Evolutionary conservation across 2,888 invertebrate genomes (phyloP).

Genomic region (Drosophila diplacantha): DNA sequence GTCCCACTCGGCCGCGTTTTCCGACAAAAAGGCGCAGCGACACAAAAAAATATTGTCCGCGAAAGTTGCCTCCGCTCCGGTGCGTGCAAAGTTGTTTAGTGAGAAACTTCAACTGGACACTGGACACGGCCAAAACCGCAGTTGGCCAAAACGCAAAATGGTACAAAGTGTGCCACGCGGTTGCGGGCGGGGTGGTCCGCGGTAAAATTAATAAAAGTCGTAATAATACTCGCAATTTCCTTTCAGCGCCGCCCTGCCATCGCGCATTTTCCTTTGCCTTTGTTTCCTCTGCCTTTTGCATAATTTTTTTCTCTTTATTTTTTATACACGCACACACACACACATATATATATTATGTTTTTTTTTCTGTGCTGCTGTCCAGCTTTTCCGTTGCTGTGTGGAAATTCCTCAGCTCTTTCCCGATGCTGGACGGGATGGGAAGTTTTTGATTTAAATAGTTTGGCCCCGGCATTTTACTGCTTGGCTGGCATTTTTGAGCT

Average conservation of each 20-base stretch:
- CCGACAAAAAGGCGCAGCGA: conserved; percentile 3
- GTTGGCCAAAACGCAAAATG: conserved; percentile 28
- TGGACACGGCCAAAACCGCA: conserved; percentile 53
- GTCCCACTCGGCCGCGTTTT: conserved; percentile 34
- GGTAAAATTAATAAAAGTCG: conserved; percentile 68
- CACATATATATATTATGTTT: conserved; percentile 1
- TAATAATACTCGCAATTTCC: conserved; percentile 74
- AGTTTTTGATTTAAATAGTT: conserved; percentile 64
- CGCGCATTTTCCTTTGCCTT: conserved; percentile 31
- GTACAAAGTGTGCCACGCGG: conserved; percentile 34
- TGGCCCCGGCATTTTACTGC: conserved; percentile 50
- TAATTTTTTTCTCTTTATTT: conserved; percentile 11
- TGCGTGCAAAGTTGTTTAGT: conserved; percentile 73
- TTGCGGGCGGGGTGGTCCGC: conserved; percentile 10
- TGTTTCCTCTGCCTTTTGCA: conserved; percentile 48
- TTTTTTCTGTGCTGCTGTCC: conserved; percentile 4
- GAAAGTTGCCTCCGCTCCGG: conserved; percentile 42
- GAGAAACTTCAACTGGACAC: conserved; percentile 70
- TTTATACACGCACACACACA: not conserved
- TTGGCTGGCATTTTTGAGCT: conserved; percentile 39
- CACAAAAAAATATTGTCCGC: conserved; percentile 36
- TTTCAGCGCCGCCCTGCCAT: conserved; percentile 42
- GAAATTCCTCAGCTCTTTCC: conserved; percentile 42
- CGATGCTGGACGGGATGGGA: conserved; percentile 32
- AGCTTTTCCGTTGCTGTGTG: conserved; percentile 20